These are phyloP conservation scores for Nomada ruficornis DNA, from an alignment of 2,888 invertebrate genomes.

Conservation along the genomic window DNA sequence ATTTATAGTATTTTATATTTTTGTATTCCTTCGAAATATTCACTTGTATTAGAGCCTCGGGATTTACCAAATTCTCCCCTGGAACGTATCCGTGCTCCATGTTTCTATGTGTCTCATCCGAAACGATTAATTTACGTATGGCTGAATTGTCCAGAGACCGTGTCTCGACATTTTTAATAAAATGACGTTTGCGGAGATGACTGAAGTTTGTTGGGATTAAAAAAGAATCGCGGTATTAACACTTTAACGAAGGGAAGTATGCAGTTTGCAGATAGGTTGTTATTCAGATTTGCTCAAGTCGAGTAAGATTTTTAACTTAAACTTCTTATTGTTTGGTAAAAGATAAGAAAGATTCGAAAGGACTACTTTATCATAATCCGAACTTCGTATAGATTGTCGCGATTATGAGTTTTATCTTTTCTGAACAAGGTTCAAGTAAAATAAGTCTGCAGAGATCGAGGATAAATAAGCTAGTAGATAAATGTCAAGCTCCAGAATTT, in stretches of 20 bases:
- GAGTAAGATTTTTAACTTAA: neutral
- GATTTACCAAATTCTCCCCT: constrained; percentile 75
- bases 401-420: neutral
- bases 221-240: neutral
- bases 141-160: neutral
- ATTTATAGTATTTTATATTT: constrained; percentile 5
- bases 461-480: neutral
- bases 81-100: constrained; percentile 75
- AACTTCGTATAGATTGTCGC: neutral
- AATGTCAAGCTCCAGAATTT: neutral
- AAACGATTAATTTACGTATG: neutral
- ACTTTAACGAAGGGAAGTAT: neutral
- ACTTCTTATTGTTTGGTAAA: neutral
- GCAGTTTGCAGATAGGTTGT: neutral
- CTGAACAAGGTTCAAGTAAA: constrained; percentile 12
- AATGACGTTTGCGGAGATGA: constrained; percentile 15
- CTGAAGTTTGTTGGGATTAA: constrained; percentile 27
- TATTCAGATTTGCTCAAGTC: neutral
- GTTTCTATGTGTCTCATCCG: neutral
- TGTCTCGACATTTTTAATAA: neutral
- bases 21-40: neutral
- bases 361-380: neutral
- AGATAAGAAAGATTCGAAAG: neutral
- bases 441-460: neutral
- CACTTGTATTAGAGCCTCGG: neutral